Evolutionary conservation across 2,113 vertebrate species (phyloP).

Genomic region (Trichomycterus rosablanca): DNA sequence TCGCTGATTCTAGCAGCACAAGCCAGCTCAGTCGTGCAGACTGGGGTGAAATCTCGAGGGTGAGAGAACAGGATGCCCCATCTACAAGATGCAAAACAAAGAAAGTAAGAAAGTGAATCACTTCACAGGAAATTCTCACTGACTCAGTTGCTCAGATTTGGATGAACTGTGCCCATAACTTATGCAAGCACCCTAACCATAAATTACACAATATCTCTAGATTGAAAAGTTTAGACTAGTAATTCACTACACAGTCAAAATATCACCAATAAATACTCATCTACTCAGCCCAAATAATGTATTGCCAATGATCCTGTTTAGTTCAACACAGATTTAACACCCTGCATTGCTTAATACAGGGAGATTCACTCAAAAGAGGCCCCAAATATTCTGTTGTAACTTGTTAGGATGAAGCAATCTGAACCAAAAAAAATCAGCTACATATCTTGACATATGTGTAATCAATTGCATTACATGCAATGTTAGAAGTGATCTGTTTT

Average conservation of each 20-base stretch:
- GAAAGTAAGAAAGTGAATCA: neutral
- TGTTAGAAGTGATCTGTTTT: no score
- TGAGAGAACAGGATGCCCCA: conserved; percentile 97
- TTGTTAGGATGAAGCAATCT: no score
- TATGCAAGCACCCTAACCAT: neutral
- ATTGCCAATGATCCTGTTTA: no score
- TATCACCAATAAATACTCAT: neutral
- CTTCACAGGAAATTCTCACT: conserved; percentile 5
- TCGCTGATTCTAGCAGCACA: conserved; percentile 72
- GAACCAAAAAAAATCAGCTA: no score
- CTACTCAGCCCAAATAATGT: neutral
- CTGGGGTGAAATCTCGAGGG: conserved; percentile 89
- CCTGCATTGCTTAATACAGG: no score
- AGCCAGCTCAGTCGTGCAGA: conserved; percentile 94
- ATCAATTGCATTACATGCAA: no score
- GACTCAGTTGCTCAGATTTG: no score
- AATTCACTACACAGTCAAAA: neutral
- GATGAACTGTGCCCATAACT: neutral
- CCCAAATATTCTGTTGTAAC: no score
- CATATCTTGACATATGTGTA: no score
- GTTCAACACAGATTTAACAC: no score
- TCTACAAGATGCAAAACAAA: conserved; percentile 59
- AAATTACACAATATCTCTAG: conserved; percentile 1
- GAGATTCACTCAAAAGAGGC: no score
- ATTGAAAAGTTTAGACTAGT: neutral